Evolutionary conservation across 37 sponge, comb jelly and placozoan species (phyloP).

Genomic region (Cliona cf. orientalis): DNA sequence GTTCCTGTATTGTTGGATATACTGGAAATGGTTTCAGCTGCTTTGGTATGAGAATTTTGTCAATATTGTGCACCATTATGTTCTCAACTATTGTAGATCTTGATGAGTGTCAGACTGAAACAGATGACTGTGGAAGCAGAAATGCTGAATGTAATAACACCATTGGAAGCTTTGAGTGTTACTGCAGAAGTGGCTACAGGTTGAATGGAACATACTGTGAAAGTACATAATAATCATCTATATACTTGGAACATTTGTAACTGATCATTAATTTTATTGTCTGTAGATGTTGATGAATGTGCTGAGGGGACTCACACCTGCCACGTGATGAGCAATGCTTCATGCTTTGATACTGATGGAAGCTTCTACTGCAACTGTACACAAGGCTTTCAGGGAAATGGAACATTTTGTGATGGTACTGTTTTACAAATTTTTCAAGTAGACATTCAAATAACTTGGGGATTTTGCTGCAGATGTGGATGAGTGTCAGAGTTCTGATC

Average conservation of each 20-base stretch:
- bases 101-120: too few species aligned
- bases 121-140: too few species aligned
- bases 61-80: too few species aligned
- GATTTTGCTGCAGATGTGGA: conserved; percentile 30
- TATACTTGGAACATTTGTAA: too few species aligned
- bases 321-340: conserved; percentile 13
- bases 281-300: not conserved
- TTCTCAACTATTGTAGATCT: too few species aligned
- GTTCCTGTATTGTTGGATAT: conserved; percentile 28
- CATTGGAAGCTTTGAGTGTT: conserved; percentile 30
- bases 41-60: not conserved
- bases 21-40: conserved; percentile 22
- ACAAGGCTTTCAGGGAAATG: conserved; percentile 31
- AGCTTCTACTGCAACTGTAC: conserved; percentile 50
- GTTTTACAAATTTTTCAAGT: too few species aligned
- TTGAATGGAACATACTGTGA: conserved; percentile 14
- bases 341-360: conserved; percentile 48
- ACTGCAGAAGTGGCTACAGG: conserved; percentile 18
- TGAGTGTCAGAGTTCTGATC: conserved; percentile 5
- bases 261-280: too few species aligned
- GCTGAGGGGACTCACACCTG: not conserved
- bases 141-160: conserved; percentile 16
- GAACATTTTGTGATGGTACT: conserved; percentile 32
- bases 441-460: too few species aligned
- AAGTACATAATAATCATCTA: too few species aligned